Percentiles rank a stretch among this genome's conserved stretches.
Conservation (phyloP, 2,113 vertebrate genomes). For the Apistogramma diplotaenia region DNA sequence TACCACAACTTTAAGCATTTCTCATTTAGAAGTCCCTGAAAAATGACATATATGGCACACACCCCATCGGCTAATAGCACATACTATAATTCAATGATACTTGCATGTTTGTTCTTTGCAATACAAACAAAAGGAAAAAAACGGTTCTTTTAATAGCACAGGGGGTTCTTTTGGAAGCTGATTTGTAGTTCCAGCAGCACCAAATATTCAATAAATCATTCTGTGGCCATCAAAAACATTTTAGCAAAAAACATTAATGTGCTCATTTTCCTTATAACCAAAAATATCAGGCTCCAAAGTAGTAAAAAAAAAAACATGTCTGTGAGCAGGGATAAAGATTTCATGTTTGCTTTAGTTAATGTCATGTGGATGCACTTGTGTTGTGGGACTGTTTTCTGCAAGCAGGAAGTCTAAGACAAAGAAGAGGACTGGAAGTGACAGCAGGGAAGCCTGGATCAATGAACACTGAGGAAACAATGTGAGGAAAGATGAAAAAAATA, state of each 20-base stretch:
- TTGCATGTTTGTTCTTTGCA: background rate
- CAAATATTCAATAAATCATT: background rate
- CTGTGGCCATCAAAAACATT: background rate
- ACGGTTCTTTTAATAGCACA: background rate
- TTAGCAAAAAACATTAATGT: background rate
- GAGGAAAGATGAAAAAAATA: conserved; percentile 29
- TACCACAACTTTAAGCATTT: background rate
- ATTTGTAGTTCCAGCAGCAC: background rate
- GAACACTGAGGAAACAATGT: conserved; percentile 13
- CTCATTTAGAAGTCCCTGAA: conserved; percentile 49
- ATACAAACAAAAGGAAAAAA: background rate
- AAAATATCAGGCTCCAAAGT: conserved; percentile 16
- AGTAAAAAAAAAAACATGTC: conserved; percentile 1
- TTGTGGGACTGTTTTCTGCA: conserved; percentile 18
- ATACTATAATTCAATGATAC: background rate
- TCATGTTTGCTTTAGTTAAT: background rate
- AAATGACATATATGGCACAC: conserved; percentile 60
- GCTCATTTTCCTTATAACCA: conserved; percentile 29
- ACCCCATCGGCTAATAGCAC: conserved; percentile 31
- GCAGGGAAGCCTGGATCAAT: background rate
- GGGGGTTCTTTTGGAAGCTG: background rate
- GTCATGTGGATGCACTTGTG: background rate
- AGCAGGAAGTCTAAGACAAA: conserved; percentile 48
- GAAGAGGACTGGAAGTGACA: background rate
- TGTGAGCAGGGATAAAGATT: background rate